These are phyloP conservation scores for Caligus rogercresseyi DNA, from an alignment of 1,140 invertebrate species.

Conservation along the genomic window DNA sequence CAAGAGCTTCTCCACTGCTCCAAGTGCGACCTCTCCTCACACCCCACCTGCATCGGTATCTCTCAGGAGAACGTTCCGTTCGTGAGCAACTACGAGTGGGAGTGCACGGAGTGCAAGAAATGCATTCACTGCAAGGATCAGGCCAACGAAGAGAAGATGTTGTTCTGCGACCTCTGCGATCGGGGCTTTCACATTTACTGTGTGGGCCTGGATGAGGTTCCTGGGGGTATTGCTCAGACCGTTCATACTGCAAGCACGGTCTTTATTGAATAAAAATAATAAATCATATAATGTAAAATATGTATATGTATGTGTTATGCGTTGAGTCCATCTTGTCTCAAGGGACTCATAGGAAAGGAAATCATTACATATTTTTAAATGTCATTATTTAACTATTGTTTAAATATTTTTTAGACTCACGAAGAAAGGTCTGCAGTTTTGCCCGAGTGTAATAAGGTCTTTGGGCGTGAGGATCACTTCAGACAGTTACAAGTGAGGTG, in stretches of 20 bases:
- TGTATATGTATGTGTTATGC: too few relatives aligned
- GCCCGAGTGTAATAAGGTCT: slow-evolving; percentile 12
- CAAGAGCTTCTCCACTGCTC: slow-evolving; percentile 27
- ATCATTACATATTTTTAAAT: too few relatives aligned
- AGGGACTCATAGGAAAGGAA: too few relatives aligned
- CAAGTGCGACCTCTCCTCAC: slow-evolving; percentile 32
- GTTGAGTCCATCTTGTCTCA: too few relatives aligned
- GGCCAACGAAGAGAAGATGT: slow-evolving; percentile 77
- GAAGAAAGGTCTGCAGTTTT: slow-evolving; percentile 15
- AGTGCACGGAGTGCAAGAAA: slow-evolving; percentile 82
- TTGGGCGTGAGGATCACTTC: slow-evolving; percentile 1
- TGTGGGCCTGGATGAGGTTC: slow-evolving; percentile 60
- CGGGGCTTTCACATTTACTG: slow-evolving; percentile 85
- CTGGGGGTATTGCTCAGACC: slow-evolving; percentile 68
- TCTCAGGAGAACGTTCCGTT: slow-evolving; percentile 58
- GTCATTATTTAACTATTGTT: background rate
- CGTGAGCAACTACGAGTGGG: slow-evolving; percentile 72
- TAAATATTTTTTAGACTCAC: background rate
- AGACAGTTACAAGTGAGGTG: background rate
- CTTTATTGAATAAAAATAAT: too few relatives aligned
- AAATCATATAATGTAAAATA: too few relatives aligned
- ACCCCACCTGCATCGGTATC: slow-evolving; percentile 68
- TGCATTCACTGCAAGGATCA: slow-evolving; percentile 68
- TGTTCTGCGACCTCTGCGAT: slow-evolving; percentile 88
- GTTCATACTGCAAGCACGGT: too few relatives aligned